Percentiles rank a stretch among this genome's conserved stretches.
Conservation (phyloP, 2,113 vertebrate species). For the Micromys minutus region DNA sequence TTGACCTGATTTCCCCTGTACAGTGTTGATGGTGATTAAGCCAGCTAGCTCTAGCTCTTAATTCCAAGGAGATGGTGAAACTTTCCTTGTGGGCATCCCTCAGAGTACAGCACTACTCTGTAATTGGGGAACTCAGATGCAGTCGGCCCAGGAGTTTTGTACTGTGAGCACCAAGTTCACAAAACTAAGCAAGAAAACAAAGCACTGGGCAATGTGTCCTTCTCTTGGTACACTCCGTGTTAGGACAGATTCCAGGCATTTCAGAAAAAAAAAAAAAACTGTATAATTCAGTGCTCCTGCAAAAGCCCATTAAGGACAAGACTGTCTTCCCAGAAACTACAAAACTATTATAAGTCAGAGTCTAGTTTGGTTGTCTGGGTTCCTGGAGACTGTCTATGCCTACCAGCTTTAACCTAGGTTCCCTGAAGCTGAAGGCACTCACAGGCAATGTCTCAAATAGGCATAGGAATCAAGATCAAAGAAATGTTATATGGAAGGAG, state of each 20-base stretch:
- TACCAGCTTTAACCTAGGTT: background rate
- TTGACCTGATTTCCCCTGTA: constrained; percentile 59
- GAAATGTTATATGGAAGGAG: background rate
- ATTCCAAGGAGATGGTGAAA: background rate
- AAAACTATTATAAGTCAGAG: background rate
- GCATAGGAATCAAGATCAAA: background rate
- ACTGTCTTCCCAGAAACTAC: background rate
- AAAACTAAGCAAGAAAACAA: background rate
- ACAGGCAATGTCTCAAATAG: background rate
- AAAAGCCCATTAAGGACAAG: constrained; percentile 1
- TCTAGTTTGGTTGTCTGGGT: background rate
- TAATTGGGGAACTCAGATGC: background rate
- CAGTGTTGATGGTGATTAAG: background rate
- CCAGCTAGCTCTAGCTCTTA: background rate
- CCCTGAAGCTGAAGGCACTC: background rate
- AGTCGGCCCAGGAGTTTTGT: background rate
- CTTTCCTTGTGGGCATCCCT: background rate
- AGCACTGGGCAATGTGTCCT: background rate
- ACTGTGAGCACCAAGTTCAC: background rate
- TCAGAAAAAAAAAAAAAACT: background rate
- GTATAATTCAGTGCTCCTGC: background rate
- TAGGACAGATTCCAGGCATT: background rate
- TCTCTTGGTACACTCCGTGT: background rate
- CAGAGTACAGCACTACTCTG: fast-evolving
- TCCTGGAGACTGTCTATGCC: background rate